Percentiles rank a stretch among this genome's conserved stretches.
Evolutionary conservation across 2,888 invertebrate species (phyloP).

Genomic region (Tuberolachnus salignus): DNA sequence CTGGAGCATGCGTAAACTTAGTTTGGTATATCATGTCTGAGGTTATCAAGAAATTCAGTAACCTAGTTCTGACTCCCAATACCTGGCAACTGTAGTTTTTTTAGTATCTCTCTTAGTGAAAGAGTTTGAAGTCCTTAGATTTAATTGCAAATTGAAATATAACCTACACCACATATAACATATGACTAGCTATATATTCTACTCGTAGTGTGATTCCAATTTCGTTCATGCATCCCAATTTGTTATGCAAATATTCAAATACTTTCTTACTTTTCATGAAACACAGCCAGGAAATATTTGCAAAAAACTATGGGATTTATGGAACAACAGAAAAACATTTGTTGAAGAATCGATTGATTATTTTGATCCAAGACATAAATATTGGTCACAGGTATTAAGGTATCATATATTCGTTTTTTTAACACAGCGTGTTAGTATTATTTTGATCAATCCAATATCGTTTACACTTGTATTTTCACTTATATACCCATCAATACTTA

Average conservation of each 20-base stretch:
- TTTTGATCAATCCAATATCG: constrained; percentile 7
- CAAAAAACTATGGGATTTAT: constrained; percentile 40
- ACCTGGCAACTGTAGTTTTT: no score
- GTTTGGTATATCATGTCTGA: no score
- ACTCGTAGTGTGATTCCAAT: no score
- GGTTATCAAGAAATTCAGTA: no score
- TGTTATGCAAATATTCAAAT: neutral
- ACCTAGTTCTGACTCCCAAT: no score
- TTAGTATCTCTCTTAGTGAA: no score
- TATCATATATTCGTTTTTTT: neutral
- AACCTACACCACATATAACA: no score
- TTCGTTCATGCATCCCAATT: no score
- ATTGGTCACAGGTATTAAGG: constrained; percentile 49
- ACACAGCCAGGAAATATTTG: constrained; percentile 45
- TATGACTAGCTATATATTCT: no score
- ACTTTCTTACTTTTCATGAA: constrained; percentile 20
- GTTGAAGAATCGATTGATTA: constrained; percentile 51
- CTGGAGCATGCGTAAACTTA: no score
- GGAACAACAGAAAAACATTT: constrained; percentile 40
- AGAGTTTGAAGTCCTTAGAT: no score
- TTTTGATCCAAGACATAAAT: constrained; percentile 54
- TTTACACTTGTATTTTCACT: constrained; percentile 1
- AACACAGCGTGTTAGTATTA: constrained; percentile 21
- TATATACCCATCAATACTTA: neutral
- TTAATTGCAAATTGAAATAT: no score